Evolutionary conservation across 2,888 invertebrate genomes (phyloP).

Genomic region (Yponomeuta sedellus): DNA sequence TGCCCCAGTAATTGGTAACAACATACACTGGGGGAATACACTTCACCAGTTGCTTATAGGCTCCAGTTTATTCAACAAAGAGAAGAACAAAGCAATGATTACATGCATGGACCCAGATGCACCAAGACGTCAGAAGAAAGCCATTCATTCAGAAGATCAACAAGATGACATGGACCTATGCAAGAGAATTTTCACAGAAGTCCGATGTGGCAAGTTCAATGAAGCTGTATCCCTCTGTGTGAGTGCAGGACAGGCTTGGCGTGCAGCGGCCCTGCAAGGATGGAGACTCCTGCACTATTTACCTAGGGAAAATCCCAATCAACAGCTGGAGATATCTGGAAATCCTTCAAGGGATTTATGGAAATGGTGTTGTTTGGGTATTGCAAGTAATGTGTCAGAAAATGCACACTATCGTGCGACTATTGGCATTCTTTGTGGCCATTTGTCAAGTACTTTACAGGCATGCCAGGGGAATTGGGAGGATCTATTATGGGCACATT

Average conservation of each 20-base stretch:
- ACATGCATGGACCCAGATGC: slow-evolving; percentile 93
- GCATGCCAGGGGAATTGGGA: slow-evolving; percentile 89
- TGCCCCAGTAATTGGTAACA: slow-evolving; percentile 67
- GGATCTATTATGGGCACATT: slow-evolving; percentile 92
- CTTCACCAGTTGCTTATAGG: slow-evolving; percentile 83
- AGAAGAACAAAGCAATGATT: slow-evolving; percentile 69
- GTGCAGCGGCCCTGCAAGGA: slow-evolving; percentile 92
- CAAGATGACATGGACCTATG: slow-evolving; percentile 81
- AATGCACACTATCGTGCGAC: slow-evolving; percentile 79
- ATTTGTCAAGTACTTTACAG: slow-evolving; percentile 84
- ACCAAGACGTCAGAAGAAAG: slow-evolving; percentile 84
- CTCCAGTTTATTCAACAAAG: slow-evolving; percentile 64
- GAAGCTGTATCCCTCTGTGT: slow-evolving; percentile 90
- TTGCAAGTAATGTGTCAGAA: slow-evolving; percentile 73
- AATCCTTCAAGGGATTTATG: slow-evolving; percentile 88
- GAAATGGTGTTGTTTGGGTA: slow-evolving; percentile 84
- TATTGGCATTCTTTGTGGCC: slow-evolving; percentile 88
- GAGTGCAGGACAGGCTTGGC: slow-evolving; percentile 93
- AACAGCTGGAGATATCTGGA: slow-evolving; percentile 82
- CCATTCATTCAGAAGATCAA: slow-evolving; percentile 89
- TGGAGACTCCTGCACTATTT: slow-evolving; percentile 93
- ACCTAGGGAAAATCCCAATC: slow-evolving; percentile 76
- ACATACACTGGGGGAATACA: slow-evolving; percentile 94
- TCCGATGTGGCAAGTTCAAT: slow-evolving; percentile 90
- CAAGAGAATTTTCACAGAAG: slow-evolving; percentile 81